These are phyloP conservation scores for Sardina pilchardus DNA, from an alignment of 2,113 vertebrate genomes.

Conservation along the genomic window DNA sequence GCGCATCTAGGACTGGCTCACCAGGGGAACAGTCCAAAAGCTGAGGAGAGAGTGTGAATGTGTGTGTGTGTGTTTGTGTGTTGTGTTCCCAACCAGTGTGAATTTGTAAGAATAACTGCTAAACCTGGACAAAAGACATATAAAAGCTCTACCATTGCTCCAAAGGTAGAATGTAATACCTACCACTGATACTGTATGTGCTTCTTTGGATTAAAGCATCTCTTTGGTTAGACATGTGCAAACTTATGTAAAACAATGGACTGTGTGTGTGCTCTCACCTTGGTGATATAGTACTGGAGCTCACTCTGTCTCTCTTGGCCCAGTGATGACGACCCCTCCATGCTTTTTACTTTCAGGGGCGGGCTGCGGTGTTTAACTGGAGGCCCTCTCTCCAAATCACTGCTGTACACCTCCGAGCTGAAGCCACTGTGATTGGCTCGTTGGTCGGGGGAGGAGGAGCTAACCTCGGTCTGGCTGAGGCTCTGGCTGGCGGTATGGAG, in stretches of 20 bases:
- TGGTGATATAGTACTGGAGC: constrained; percentile 48
- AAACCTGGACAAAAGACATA: no score
- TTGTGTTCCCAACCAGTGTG: not conserved
- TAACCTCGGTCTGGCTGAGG: not conserved
- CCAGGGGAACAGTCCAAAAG: constrained; percentile 47
- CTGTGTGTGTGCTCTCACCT: constrained; percentile 32
- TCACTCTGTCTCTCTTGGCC: constrained; percentile 42
- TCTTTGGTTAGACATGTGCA: no score
- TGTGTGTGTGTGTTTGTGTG: constrained; percentile 25
- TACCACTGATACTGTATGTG: no score
- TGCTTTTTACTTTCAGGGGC: not conserved
- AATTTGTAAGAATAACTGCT: no score
- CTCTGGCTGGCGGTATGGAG: not conserved
- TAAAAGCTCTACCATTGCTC: not conserved
- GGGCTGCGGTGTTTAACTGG: constrained; percentile 15
- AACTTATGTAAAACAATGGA: not conserved
- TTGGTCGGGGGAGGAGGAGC: constrained; percentile 2
- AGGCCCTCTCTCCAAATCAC: not conserved
- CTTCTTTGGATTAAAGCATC: no score
- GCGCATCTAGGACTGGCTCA: constrained; percentile 33
- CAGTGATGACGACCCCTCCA: not conserved
- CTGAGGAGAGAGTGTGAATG: not conserved
- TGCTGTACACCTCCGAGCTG: not conserved
- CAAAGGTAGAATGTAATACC: no score
- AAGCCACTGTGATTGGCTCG: constrained; percentile 20